Percentiles rank a stretch among this genome's conserved stretches.
Evolutionary conservation across 92 coral and sea anemone species (phyloP).

Genomic region (Paragorgia papillata): DNA sequence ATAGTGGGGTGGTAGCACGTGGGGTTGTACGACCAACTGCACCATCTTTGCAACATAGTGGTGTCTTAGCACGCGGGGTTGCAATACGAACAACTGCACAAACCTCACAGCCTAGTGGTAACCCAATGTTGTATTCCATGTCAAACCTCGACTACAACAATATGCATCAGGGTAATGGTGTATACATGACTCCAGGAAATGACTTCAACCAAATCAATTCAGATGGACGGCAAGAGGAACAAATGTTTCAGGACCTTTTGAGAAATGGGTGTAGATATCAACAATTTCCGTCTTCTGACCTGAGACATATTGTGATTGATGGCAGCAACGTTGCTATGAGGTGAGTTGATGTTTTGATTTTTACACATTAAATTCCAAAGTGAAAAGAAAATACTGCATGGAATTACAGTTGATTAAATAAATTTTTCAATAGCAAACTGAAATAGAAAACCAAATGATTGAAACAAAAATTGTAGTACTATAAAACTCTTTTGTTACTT

Average conservation of each 20-base stretch:
- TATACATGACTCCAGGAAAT: conserved; percentile 20
- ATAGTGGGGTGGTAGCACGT: background rate
- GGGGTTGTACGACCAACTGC: background rate
- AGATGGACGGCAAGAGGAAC: conserved; percentile 64
- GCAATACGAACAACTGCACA: conserved; percentile 1
- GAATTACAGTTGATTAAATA: too few relatives aligned
- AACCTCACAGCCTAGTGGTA: background rate
- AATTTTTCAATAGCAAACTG: too few relatives aligned
- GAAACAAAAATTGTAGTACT: background rate
- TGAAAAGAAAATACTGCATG: background rate
- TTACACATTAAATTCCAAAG: background rate
- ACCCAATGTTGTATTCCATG: background rate
- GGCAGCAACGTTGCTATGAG: conserved; percentile 99
- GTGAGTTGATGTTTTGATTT: conserved; percentile 43
- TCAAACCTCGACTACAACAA: background rate
- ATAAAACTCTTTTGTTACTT: too few relatives aligned
- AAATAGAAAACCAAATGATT: background rate
- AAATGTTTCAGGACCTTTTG: conserved; percentile 68
- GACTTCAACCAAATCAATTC: conserved; percentile 35
- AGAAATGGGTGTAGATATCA: conserved; percentile 51
- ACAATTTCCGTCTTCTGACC: conserved; percentile 60
- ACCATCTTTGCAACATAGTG: background rate
- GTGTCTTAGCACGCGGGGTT: background rate
- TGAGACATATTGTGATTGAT: conserved; percentile 92
- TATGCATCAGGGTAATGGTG: background rate